These are phyloP conservation scores for Procambarus virginalis DNA, from an alignment of 1,140 invertebrate genomes.

Conservation along the genomic window DNA sequence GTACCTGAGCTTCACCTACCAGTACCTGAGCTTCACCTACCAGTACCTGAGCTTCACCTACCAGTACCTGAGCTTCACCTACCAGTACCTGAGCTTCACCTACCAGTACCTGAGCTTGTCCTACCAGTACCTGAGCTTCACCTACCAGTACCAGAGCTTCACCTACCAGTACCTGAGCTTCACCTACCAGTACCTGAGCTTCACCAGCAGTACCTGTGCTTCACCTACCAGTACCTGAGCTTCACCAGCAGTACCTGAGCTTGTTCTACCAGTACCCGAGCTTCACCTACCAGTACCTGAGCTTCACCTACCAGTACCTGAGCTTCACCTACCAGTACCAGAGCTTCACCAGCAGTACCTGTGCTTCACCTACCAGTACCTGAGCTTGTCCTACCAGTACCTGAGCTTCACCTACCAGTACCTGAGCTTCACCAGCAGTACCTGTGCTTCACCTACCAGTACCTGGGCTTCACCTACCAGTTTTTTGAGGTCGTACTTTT, in stretches of 20 bases:
- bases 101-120: too few species aligned
- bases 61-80: too few species aligned
- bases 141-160: too few species aligned
- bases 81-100: too few species aligned
- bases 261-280: neutral
- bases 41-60: too few species aligned
- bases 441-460: neutral
- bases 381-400: conserved; percentile 17
- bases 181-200: too few species aligned
- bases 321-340: neutral
- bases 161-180: too few species aligned
- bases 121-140: too few species aligned
- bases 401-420: neutral
- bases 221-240: neutral
- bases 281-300: neutral
- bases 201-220: too few species aligned
- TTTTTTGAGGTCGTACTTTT: conserved; percentile 62
- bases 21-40: too few species aligned
- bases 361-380: neutral
- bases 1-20: too few species aligned
- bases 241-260: neutral
- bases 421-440: neutral
- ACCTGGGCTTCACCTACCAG: conserved; percentile 44
- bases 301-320: neutral
- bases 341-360: neutral